Conservation (phyloP, 1,140 invertebrate species). For the Ylistrum balloti region DNA sequence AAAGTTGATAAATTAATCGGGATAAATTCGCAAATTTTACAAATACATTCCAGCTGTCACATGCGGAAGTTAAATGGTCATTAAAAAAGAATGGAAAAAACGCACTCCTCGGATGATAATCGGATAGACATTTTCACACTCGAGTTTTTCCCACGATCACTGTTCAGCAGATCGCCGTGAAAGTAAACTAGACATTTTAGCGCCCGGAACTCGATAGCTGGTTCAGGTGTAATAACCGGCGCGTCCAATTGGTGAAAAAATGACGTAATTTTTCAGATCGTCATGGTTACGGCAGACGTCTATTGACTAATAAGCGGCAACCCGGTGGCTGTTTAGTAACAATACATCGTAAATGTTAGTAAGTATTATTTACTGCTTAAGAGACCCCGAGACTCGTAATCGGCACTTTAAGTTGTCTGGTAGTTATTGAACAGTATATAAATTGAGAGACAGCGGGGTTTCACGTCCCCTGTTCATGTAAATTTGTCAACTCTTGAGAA, state of each 20-base stretch:
- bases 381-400: neutral
- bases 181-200: neutral
- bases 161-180: neutral
- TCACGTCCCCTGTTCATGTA: no score
- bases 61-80: no score
- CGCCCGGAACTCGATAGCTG: no score
- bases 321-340: neutral
- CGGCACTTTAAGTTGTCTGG: neutral
- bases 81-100: no score
- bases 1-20: no score
- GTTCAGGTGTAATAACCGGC: neutral
- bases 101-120: neutral
- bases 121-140: conserved; percentile 23
- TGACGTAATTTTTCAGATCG: neutral
- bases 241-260: neutral
- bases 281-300: neutral
- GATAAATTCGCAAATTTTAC: no score
- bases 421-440: neutral
- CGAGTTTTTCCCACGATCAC: conserved; percentile 3
- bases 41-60: no score
- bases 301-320: neutral
- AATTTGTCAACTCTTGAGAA: no score
- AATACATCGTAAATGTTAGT: neutral
- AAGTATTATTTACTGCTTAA: neutral
- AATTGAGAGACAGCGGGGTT: no score